Evolutionary conservation across 2,888 invertebrate genomes (phyloP), one percentile per base, ranked within the genome.

Genomic region (Bimastos eiseni): DNA sequence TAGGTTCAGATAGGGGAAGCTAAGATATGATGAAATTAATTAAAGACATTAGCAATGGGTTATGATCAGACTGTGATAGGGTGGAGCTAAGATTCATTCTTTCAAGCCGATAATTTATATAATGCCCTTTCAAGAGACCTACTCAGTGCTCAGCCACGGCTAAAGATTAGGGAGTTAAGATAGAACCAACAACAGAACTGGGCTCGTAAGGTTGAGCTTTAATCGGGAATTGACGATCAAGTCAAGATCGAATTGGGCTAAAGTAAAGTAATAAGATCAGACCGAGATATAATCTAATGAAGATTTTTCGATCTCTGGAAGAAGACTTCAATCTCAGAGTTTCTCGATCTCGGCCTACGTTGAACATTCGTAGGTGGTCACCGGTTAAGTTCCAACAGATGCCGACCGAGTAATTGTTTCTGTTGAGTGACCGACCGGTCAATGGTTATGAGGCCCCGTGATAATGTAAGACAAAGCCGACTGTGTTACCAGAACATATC

Each of bases 351-450:
- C 8, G 30, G 70, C n/a, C 2, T 6, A 55, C 3, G 30, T 19
- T 11, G 11, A 70, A n/a, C 70, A 70, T n/a, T n/a, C 70, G 70
- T 70, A 70, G 70, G 70, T 70, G 70, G 70, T 70, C 70, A 70
- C 70, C 70, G n/a, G 41, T n/a, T 70, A 70, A 70, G 70, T 70
- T 11, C 70, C n/a, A 70, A 30, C 70, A 70, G 70, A 70, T 70
- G 70, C n/a, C 70, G 70, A 70, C 70, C 70, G n/a, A 70, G 70
- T 70, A 70, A 70, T 70, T 70, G 70, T 70, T 70, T n/a, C 70
- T 70, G 70, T n/a, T 70, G 70, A 70, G 30, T 70, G 70, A 70
- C 70, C n/a, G 70, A 70, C 70, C 70, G n/a, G 70, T 70, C 70
- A 70, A 70, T 70, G 70, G 70, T n/a, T 70, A n/a, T 70, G 70